Conservation (phyloP, 2,797 vertebrate genomes). For the Apogon hyalosoma region DNA sequence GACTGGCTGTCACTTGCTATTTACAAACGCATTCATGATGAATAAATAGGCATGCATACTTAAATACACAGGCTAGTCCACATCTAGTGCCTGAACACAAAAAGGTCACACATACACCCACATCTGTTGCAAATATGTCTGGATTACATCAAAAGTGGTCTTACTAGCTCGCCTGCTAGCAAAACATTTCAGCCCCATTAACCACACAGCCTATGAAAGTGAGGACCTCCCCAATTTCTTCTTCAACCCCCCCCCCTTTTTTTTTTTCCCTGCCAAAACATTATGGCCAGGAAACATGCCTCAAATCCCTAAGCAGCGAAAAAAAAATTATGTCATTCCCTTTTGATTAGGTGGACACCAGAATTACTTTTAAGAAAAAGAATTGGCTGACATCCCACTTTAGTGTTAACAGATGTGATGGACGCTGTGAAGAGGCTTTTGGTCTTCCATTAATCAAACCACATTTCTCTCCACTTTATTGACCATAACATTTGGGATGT, state of each 20-base stretch:
- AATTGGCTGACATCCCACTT: constrained; percentile 33
- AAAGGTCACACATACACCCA: constrained; percentile 36
- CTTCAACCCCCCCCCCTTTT: constrained; percentile 17
- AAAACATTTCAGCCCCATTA: constrained; percentile 84
- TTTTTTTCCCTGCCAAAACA: constrained; percentile 60
- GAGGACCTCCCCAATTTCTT: constrained; percentile 32
- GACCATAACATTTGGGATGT: constrained; percentile 15
- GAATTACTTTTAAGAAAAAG: constrained; percentile 48
- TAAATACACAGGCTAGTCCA: not conserved
- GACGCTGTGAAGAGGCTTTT: constrained; percentile 10
- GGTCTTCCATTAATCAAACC: constrained; percentile 23
- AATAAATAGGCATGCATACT: constrained; percentile 19
- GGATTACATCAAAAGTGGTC: constrained; percentile 75
- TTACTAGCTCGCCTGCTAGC: constrained; percentile 71
- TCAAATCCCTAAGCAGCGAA: constrained; percentile 65
- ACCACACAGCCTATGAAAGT: constrained; percentile 67
- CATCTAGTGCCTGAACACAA: constrained; percentile 17
- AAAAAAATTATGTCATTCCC: constrained; percentile 65
- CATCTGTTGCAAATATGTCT: constrained; percentile 71
- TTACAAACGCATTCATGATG: constrained; percentile 11
- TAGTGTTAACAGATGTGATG: constrained; percentile 55
- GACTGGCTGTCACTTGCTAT: not conserved
- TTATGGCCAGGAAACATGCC: constrained; percentile 71
- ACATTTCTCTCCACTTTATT: constrained; percentile 21
- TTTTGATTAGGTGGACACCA: constrained; percentile 64